Evolutionary conservation across 2,888 invertebrate genomes (phyloP), one percentile per base, ranked within the genome.

Genomic region (Dilophus febrilis): DNA sequence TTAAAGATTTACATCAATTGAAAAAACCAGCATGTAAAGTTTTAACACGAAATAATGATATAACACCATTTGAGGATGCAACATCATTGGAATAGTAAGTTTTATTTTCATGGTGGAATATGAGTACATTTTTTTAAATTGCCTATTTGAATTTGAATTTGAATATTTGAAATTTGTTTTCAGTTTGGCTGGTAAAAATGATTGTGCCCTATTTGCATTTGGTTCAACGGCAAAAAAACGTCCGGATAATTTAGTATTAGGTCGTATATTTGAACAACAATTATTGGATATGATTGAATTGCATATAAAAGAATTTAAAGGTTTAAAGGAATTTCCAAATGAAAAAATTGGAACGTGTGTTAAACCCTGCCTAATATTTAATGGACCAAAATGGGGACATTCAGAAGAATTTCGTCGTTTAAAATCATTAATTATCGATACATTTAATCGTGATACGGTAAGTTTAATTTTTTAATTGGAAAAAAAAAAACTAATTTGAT

Each of bases 231-330:
- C 81, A 38, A 98, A 98, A 62, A 98, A 98, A 57, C 70, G 94
- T 12, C 95, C 95, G 0, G 75, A 94, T 55, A 95, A 94, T 64
- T 61, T 97, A 34, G 67, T 94, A 26, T 57, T 95, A 40, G 94
- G 92, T 1, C 72, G 98, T 48, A 78, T 84, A 55, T 95, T 78
- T 61, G 87, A 98, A 60, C 75, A 82, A 52, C 80, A 82, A 42
- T 65, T 98, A 26, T 64, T 98, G 41, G 98, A 99, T 56, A 94
- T 98, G 92, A 73, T 90, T 42, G 98, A 99, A 64, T 71, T 98
- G 41, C 88, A 91, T 11, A 73, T 97, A 17, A 85, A 87, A 40
- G 72, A 77, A 40, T 94, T 76, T 56, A 76, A 77, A 55, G 70
- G 82, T 1, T 70, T 95, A 58, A 64, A 71, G 14, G 84, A 85